A percentile compares a stretch with the other conserved stretches of the same genome.
Evolutionary conservation across 2,797 vertebrate species (phyloP).

Genomic region (Pitangus sulphuratus): DNA sequence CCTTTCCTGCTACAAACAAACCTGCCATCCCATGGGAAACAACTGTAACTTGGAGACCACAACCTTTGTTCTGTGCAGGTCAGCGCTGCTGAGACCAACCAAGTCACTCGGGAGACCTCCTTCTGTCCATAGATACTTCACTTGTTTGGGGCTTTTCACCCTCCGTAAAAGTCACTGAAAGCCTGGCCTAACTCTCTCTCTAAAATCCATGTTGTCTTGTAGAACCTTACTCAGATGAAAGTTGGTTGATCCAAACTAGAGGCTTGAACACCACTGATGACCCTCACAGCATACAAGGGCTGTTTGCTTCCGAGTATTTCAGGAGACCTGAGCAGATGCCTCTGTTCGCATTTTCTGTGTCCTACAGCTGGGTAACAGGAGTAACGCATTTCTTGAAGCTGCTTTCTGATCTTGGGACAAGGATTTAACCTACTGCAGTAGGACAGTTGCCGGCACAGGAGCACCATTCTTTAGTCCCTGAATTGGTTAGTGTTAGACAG

Average conservation of each 20-base stretch:
- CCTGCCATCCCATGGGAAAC: neutral
- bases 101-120: neutral
- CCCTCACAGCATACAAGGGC: neutral
- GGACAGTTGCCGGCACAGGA: neutral
- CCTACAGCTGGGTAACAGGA: rapidly evolving
- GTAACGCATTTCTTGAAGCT: neutral
- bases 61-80: neutral
- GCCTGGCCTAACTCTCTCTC: neutral
- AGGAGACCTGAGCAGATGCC: neutral
- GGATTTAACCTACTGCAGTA: neutral
- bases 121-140: neutral
- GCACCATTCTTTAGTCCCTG: neutral
- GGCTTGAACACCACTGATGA: rapidly evolving
- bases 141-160: neutral
- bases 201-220: neutral
- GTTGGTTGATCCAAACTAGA: neutral
- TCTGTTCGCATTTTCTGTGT: neutral
- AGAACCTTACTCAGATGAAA: neutral
- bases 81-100: neutral
- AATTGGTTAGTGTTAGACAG: neutral
- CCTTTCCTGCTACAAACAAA: neutral
- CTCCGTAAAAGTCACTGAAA: neutral
- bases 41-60: neutral
- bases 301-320: rapidly evolving
- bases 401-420: neutral